phyloP scores from a whole-genome alignment of 2,113 vertebrate genomes.

The Pao palembangensis region DNA sequence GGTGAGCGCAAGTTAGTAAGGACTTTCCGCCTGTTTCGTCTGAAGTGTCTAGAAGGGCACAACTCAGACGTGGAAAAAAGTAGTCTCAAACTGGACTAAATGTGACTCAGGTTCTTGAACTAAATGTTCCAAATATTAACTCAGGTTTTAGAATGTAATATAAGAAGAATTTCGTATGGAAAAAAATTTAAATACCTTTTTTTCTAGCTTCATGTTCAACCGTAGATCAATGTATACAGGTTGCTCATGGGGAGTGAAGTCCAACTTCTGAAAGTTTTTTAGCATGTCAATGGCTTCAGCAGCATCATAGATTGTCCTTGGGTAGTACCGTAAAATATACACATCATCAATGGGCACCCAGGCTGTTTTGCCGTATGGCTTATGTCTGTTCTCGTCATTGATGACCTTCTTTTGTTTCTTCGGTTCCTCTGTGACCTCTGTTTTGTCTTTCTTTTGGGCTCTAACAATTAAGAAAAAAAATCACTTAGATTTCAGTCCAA shows the following conservation, averaged over 20 bases:
- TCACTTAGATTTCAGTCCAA: neutral
- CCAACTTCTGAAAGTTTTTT: slow-evolving; percentile 83
- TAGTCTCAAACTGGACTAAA: no score
- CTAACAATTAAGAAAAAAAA: slow-evolving; percentile 47
- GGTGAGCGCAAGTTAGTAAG: no score
- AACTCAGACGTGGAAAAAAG: no score
- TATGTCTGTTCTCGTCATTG: slow-evolving; percentile 61
- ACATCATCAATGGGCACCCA: slow-evolving; percentile 82
- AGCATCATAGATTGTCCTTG: slow-evolving; percentile 58
- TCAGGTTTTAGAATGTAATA: neutral
- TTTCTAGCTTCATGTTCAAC: slow-evolving; percentile 85
- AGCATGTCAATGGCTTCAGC: slow-evolving; percentile 79
- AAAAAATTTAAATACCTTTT: slow-evolving; percentile 78
- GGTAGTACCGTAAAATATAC: slow-evolving; percentile 78
- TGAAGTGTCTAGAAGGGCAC: no score
- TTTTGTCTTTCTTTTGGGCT: slow-evolving; percentile 48
- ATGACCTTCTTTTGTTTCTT: slow-evolving; percentile 51
- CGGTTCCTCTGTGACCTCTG: slow-evolving; percentile 43
- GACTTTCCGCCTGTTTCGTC: no score
- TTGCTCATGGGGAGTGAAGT: slow-evolving; percentile 80
- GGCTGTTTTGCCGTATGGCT: slow-evolving; percentile 69
- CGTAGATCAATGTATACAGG: slow-evolving; percentile 78
- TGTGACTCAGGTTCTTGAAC: no score
- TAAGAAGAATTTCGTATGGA: neutral
- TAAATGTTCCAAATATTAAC: no score